Conservation (phyloP, 2,797 vertebrate genomes). For the Iguana delicatissima region DNA sequence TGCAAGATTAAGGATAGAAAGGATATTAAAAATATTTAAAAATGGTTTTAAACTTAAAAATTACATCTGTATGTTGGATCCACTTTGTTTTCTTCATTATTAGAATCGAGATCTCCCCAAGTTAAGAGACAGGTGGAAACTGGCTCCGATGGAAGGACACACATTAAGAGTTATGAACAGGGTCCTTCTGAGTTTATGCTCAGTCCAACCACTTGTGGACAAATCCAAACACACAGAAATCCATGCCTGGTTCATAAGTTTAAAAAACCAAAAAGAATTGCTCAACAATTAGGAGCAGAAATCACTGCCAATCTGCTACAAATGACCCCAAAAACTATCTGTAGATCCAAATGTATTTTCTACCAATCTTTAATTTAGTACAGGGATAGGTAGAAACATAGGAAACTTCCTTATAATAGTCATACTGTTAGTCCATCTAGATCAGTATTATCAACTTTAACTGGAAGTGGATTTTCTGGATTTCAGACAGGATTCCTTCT, state of each 20-base stretch:
- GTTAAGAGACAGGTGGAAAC: background rate
- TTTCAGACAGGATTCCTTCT: too few species aligned
- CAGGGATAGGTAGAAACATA: background rate
- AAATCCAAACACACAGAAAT: background rate
- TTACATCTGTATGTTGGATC: too few species aligned
- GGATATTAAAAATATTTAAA: too few species aligned
- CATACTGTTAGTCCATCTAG: too few species aligned
- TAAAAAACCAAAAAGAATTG: background rate
- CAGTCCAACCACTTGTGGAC: background rate
- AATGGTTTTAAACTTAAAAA: too few species aligned
- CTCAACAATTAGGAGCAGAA: background rate
- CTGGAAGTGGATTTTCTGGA: too few species aligned
- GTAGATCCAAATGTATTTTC: background rate
- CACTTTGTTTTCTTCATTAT: background rate
- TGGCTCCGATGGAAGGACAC: background rate
- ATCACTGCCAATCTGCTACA: background rate
- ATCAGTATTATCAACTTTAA: too few species aligned
- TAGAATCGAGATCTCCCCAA: background rate
- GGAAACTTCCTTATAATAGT: background rate
- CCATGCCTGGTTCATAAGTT: background rate
- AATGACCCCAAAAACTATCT: background rate
- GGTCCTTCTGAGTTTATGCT: background rate
- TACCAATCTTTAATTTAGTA: background rate
- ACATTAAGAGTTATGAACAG: background rate
- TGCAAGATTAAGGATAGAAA: too few species aligned